Conservation (phyloP, 2,113 vertebrate genomes). For the Delphinapterus leucas region DNA sequence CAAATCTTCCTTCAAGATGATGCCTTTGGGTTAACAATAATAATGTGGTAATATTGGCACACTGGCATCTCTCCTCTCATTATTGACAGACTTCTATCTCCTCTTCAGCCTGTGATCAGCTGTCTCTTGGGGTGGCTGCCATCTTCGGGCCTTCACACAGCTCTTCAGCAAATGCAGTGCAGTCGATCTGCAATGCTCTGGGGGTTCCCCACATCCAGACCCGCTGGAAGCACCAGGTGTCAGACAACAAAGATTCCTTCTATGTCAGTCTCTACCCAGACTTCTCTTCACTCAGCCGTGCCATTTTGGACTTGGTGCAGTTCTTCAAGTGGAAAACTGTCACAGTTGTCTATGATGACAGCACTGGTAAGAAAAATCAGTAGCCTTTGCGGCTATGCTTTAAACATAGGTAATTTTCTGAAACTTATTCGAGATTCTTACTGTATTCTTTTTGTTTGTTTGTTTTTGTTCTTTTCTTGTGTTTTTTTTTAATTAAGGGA, state of each 20-base stretch:
- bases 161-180: slow-evolving; percentile 98
- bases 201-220: slow-evolving; percentile 99
- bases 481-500: background rate
- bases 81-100: slow-evolving; percentile 82
- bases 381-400: background rate
- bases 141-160: slow-evolving; percentile 99
- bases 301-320: slow-evolving; percentile 98
- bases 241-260: slow-evolving; percentile 98
- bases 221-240: slow-evolving; percentile 99
- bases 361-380: slow-evolving; percentile 91
- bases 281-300: slow-evolving; percentile 98
- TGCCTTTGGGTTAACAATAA: slow-evolving; percentile 14
- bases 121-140: slow-evolving; percentile 98
- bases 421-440: background rate
- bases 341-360: slow-evolving; percentile 98
- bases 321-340: slow-evolving; percentile 99
- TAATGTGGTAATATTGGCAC: slow-evolving; percentile 67
- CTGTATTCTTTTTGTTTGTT: background rate
- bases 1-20: background rate
- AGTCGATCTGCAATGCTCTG: slow-evolving; percentile 98
- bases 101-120: slow-evolving; percentile 96
- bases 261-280: slow-evolving; percentile 98
- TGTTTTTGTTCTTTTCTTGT: background rate
- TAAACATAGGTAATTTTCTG: background rate
- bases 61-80: slow-evolving; percentile 70